Base-by-base conservation (phyloP, 2,797 vertebrate species). In the Cercopithecus petaurista region DNA sequence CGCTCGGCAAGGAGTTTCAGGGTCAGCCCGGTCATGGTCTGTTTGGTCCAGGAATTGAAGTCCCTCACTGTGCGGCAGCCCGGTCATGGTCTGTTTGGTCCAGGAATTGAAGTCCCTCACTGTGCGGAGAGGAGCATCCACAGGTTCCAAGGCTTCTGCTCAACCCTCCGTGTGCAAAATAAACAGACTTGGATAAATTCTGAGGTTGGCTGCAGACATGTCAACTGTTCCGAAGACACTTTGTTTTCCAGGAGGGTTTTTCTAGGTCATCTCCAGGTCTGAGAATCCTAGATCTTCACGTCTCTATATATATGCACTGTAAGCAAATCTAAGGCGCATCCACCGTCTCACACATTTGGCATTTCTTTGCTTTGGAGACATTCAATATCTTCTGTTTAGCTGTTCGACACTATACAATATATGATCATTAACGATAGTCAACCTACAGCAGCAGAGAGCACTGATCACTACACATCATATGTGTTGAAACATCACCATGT, bases 231-330 rank as follows among this genome's bases (percentile, higher is more conserved):
- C 15, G 4, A 50, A 52, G 77, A 70, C 21, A 8, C 12, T 43
- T 36, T 13, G 14, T 10, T 10, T 67, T 67, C 61, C 61, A 15
- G 5, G 8, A 2, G 10, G 21, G 72, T 22, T 15, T 28, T 61
- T 41, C 22, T 26, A 14, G 0, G 26, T 22, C 75, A 0, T 48
- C n/a, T 21, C 19, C 7, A 1, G n/a, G 61, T 30, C n/a, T 8
- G 17, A 8, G 46, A 36, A 55, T 26, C 48, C 26, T 9, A 28
- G 21, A 9, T 33, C 36, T 43, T 33, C n/a, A 4, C 1, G 3
- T 33, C 21, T 57, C 4, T 15, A 0, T 19, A 1, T 7, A 5
- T 7, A 5, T 14, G 1, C 4, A 8, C 4, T 0, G 21, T 2
- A 21, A 36, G 76, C 41, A 70, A 81, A 48, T 11, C n/a, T 4